Evolutionary conservation across 2,797 vertebrate species (phyloP).

Genomic region (Huso huso): DNA sequence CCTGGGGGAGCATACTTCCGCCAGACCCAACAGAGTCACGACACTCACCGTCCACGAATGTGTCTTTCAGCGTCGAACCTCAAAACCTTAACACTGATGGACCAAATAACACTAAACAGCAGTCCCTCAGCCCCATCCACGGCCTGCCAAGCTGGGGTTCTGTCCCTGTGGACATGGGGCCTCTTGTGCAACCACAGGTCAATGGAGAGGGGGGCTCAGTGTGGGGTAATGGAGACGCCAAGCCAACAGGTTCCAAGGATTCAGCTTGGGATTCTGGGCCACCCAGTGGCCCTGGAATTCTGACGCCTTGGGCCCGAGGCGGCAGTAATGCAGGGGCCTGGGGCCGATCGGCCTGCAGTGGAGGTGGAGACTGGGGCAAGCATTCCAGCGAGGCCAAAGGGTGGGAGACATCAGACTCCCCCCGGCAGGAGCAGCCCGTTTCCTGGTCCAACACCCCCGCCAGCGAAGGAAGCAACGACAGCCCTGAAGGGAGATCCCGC

Average conservation of each 20-base stretch:
- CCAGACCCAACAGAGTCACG: conserved; percentile 74
- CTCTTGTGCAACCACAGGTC: conserved; percentile 69
- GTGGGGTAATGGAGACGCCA: conserved; percentile 73
- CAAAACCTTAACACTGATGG: conserved; percentile 83
- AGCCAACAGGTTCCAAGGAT: conserved; percentile 66
- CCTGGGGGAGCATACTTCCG: conserved; percentile 72
- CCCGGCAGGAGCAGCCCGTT: conserved; percentile 66
- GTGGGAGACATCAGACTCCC: conserved; percentile 59
- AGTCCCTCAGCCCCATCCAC: conserved; percentile 63
- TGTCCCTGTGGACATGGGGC: conserved; percentile 66
- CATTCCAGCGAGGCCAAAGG: conserved; percentile 66
- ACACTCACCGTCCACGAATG: conserved; percentile 70
- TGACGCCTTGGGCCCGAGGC: conserved; percentile 59
- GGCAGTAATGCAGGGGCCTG: conserved; percentile 49
- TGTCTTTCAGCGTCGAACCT: conserved; percentile 81
- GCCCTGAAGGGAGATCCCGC: conserved; percentile 59
- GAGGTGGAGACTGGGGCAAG: conserved; percentile 57
- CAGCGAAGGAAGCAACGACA: conserved; percentile 67
- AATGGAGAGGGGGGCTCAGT: conserved; percentile 60
- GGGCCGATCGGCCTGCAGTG: conserved; percentile 34
- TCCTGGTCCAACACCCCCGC: conserved; percentile 62
- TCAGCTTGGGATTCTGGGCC: conserved; percentile 70
- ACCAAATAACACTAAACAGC: conserved; percentile 72
- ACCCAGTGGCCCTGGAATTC: conserved; percentile 55
- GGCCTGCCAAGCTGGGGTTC: conserved; percentile 82